Evolutionary conservation across 2,888 invertebrate genomes (phyloP).

Genomic region (Stramonita haemastoma): DNA sequence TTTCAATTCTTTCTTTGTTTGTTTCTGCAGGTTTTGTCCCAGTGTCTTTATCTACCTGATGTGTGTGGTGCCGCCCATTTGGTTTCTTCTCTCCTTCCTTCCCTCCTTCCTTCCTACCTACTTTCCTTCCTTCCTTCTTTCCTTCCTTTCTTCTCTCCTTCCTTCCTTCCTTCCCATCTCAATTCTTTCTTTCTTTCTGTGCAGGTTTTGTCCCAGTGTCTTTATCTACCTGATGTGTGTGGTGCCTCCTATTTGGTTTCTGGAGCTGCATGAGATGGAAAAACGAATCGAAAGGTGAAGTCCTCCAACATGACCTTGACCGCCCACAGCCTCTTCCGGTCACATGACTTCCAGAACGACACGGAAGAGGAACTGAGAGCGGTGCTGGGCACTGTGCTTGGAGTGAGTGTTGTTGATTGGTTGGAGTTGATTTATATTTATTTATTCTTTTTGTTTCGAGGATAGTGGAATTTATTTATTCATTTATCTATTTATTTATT

Average conservation of each 20-base stretch:
- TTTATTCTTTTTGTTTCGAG: conserved; percentile 28
- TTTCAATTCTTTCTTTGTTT: too few relatives aligned
- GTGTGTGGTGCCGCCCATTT: too few relatives aligned
- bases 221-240: conserved; percentile 92
- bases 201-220: conserved; percentile 95
- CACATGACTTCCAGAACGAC: conserved; percentile 35
- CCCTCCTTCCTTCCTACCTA: too few relatives aligned
- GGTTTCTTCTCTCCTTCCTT: conserved; percentile 84
- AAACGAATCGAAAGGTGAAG: conserved; percentile 79
- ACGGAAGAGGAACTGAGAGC: conserved; percentile 58
- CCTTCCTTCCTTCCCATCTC: too few relatives aligned
- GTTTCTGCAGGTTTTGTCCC: conserved; percentile 89
- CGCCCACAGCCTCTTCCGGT: conserved; percentile 1
- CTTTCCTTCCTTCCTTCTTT: too few relatives aligned
- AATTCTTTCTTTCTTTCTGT: too few relatives aligned
- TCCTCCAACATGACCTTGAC: background rate
- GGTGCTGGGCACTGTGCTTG: conserved; percentile 58
- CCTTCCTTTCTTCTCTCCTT: too few relatives aligned
- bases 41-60: conserved; percentile 94
- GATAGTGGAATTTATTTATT: background rate
- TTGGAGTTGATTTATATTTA: background rate
- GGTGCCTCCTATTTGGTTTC: conserved; percentile 95
- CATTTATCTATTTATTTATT: conserved; percentile 24
- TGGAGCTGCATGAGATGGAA: conserved; percentile 92
- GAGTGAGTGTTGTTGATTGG: conserved; percentile 54